Percentiles rank a stretch among this genome's conserved stretches.
These are phyloP conservation scores for Chrysopilus asiliformis DNA, from an alignment of 2,888 invertebrate genomes.

Conservation along the genomic window DNA sequence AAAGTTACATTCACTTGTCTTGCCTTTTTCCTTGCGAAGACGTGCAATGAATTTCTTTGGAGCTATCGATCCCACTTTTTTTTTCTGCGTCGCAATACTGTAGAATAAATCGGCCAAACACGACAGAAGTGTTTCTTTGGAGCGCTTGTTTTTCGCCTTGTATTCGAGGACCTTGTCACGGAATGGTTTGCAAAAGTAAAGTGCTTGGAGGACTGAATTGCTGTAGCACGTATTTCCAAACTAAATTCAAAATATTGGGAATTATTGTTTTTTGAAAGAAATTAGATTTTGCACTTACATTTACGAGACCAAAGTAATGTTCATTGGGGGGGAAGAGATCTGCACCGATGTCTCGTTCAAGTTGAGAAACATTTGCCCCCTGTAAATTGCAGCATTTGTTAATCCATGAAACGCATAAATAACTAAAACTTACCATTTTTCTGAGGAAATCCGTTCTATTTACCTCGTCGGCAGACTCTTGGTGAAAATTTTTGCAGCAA, in stretches of 20 bases:
- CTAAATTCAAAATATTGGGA: conserved; percentile 40
- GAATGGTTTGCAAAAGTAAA: conserved; percentile 99
- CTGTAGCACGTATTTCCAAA: conserved; percentile 99
- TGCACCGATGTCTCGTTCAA: conserved; percentile 98
- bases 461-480: no score
- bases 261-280: not conserved
- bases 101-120: conserved; percentile 98
- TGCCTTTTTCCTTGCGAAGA: conserved; percentile 94
- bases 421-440: no score
- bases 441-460: no score
- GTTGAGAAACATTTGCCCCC: conserved; percentile 98
- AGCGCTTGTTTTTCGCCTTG: conserved; percentile 88
- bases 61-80: conserved; percentile 97
- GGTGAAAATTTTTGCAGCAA: no score
- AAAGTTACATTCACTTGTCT: conserved; percentile 2
- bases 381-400: no score
- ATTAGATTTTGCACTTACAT: conserved; percentile 53
- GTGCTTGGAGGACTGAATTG: conserved; percentile 97
- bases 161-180: conserved; percentile 97
- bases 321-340: conserved; percentile 98
- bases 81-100: conserved; percentile 99
- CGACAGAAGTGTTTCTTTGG: conserved; percentile 93
- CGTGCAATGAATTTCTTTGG: conserved; percentile 99
- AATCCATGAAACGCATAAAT: no score
- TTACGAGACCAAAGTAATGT: conserved; percentile 98